Evolutionary conservation across 1,140 invertebrate genomes (phyloP).

Genomic region (Ceratosolen fusciceps): DNA sequence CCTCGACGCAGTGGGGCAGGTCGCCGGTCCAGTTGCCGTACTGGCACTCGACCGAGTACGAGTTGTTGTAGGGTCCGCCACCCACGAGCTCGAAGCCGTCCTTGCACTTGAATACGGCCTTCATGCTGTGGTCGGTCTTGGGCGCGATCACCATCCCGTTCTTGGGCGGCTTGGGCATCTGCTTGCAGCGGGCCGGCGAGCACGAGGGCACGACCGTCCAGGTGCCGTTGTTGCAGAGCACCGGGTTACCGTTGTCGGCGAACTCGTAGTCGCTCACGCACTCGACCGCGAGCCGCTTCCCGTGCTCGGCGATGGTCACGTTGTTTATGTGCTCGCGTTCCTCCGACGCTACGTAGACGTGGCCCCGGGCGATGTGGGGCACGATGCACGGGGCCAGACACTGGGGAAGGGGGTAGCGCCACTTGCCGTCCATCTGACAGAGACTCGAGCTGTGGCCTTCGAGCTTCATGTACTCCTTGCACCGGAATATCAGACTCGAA

Average conservation of each 20-base stretch:
- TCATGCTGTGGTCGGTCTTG: slow-evolving; percentile 95
- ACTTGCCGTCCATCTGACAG: slow-evolving; percentile 92
- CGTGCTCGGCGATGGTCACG: slow-evolving; percentile 84
- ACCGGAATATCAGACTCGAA: slow-evolving; percentile 93
- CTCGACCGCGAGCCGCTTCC: slow-evolving; percentile 85
- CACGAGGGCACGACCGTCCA: slow-evolving; percentile 95
- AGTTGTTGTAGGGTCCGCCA: slow-evolving; percentile 72
- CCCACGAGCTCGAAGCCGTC: slow-evolving; percentile 87
- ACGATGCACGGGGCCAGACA: slow-evolving; percentile 94
- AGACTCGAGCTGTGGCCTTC: slow-evolving; percentile 90
- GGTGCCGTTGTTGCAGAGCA: slow-evolving; percentile 94
- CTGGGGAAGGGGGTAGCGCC: slow-evolving; percentile 92
- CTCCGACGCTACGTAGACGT: slow-evolving; percentile 74
- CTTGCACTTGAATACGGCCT: slow-evolving; percentile 91
- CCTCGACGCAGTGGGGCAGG: slow-evolving; percentile 88
- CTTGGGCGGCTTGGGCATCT: slow-evolving; percentile 89
- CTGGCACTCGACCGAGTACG: slow-evolving; percentile 83
- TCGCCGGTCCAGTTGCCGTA: slow-evolving; percentile 95
- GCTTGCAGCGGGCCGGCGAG: slow-evolving; percentile 90
- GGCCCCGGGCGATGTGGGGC: slow-evolving; percentile 88
- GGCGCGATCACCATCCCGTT: slow-evolving; percentile 97
- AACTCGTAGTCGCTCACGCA: slow-evolving; percentile 93
- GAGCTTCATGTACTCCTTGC: slow-evolving; percentile 93
- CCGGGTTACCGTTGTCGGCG: slow-evolving; percentile 78
- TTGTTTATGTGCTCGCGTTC: slow-evolving; percentile 67